Percentiles rank a stretch among this genome's conserved stretches.
Evolutionary conservation across 2,113 vertebrate species (phyloP).

Genomic region (Mandrillus leucophaeus): DNA sequence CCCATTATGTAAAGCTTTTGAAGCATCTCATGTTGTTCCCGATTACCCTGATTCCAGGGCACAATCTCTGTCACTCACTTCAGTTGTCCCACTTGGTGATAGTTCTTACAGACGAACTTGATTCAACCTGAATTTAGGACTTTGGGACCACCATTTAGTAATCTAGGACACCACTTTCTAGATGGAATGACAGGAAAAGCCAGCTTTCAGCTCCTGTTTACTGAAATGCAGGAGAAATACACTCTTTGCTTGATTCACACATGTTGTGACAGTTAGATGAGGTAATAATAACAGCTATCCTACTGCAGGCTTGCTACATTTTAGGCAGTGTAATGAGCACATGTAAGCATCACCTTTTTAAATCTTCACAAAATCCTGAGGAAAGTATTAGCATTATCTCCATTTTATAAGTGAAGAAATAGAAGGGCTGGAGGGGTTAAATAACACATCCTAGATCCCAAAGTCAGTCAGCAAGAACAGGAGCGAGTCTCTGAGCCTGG

Average conservation of each 20-base stretch:
- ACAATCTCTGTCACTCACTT: neutral
- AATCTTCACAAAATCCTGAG: slow-evolving; percentile 5
- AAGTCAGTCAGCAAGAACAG: neutral
- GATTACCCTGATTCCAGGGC: neutral
- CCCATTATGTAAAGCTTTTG: neutral
- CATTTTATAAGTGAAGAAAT: neutral
- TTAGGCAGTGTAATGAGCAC: neutral
- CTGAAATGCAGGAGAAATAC: neutral
- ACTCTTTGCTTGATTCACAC: neutral
- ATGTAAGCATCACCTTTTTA: neutral
- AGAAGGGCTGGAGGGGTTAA: neutral
- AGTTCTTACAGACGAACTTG: neutral
- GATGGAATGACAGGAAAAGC: neutral
- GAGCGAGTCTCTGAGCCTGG: neutral
- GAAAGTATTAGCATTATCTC: neutral
- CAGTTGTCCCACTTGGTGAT: neutral
- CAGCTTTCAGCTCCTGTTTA: neutral
- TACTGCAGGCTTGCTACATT: neutral
- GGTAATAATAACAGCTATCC: neutral
- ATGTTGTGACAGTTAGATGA: neutral
- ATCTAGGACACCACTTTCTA: neutral
- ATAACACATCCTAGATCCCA: neutral
- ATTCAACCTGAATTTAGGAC: neutral
- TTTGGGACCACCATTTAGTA: no score
- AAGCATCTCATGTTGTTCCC: neutral